A percentile compares a stretch with the other conserved stretches of the same genome.
Evolutionary conservation across 2,888 invertebrate species (phyloP).

Genomic region (Microctonus hyperodae): DNA sequence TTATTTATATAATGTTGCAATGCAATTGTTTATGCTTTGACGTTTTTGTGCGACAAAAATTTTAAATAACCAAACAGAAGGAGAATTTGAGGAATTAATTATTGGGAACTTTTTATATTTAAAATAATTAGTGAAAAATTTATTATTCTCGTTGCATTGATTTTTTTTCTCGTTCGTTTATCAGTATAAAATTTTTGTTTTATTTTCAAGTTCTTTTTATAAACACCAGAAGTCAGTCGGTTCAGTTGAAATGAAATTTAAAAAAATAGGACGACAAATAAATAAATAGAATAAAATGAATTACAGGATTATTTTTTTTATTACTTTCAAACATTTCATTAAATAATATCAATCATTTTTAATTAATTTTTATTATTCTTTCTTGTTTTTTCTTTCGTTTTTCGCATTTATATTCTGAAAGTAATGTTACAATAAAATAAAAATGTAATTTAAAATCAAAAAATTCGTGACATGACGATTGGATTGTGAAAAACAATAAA

Average conservation of each 20-base stretch:
- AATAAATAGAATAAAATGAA: too few species aligned
- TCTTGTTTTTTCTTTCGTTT: too few species aligned
- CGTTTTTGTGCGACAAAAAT: background rate
- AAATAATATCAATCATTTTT: too few species aligned
- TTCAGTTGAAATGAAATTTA: too few species aligned
- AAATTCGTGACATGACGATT: background rate
- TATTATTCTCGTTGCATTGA: background rate
- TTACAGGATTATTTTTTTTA: too few species aligned
- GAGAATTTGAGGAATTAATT: background rate
- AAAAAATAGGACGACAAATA: too few species aligned
- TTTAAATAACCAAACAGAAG: background rate
- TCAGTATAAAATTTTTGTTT: background rate
- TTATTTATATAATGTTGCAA: background rate
- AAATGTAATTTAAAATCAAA: background rate
- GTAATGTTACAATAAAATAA: too few species aligned
- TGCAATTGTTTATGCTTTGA: background rate
- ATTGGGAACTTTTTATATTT: background rate
- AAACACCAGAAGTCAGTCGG: too few species aligned
- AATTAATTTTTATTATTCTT: too few species aligned
- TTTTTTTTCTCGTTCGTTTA: background rate
- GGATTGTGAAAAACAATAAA: background rate
- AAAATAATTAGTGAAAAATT: background rate
- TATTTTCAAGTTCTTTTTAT: too few species aligned
- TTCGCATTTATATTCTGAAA: too few species aligned
- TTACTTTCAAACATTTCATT: too few species aligned